Evolutionary conservation across 2,113 vertebrate species (phyloP), one percentile per base, ranked within the genome.

Genomic region (Tauraco erythrolophus): DNA sequence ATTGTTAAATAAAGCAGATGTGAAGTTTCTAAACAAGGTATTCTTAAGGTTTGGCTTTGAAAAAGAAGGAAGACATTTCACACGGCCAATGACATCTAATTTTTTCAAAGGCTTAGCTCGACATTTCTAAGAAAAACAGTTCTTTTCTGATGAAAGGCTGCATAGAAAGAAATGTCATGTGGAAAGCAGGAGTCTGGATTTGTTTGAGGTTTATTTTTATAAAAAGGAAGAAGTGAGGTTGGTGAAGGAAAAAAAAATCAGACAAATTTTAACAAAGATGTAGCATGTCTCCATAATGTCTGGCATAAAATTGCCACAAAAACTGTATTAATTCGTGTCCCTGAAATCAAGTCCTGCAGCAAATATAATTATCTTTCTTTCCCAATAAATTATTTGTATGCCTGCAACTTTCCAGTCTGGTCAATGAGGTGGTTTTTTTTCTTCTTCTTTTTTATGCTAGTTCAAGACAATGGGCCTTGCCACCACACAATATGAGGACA

Each of bases 41-140:
- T 87, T 62, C 43, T 83, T 84, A 86, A 92, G 74, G 78, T 91
- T 11, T 88, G 66, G 58, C 92, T 96, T 92, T 94, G 81, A 87
- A 96, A 84, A 91, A 89, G 64, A 84, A 75, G 24, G 75, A 94
- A 95, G 89, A 91, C 2, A 0, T 88, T 95, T 95, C 77, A 91
- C 70, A 76, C 28, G 84, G 76, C 31, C 69, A 91, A 31, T 76
- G 92, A 91, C 84, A 88, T 75, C 51, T 87, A 33, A 64, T 85
- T 94, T 95, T 96, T 95, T 95, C 95, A 97, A 97, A 96, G 91
- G 74, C 84, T 96, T 91, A 89, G 84, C 70, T 93, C 2, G 7
- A 95, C 65, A 46, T 85, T 94, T 97, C 94, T 91, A 95, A 97
- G 94, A 94, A 93, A 96, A 95, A 88, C 19, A 24, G n/a, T 43